A percentile compares a stretch with the other conserved stretches of the same genome.
Evolutionary conservation across 2,797 vertebrate genomes (phyloP).

Genomic region (Momotus momota): DNA sequence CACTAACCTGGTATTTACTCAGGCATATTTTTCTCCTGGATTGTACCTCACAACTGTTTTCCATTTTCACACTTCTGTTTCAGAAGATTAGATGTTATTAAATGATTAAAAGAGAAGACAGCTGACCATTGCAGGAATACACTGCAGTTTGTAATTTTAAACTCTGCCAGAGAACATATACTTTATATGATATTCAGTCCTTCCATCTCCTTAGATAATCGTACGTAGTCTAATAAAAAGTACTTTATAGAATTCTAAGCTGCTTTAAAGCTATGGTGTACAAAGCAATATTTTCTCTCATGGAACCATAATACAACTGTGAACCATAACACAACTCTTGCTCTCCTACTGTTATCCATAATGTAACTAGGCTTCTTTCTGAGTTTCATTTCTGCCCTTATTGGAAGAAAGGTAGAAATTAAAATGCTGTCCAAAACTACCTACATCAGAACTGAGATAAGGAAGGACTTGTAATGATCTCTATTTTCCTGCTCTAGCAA

Average conservation of each 20-base stretch:
- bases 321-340: too few species aligned
- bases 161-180: background rate
- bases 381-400: background rate
- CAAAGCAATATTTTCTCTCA: constrained; percentile 15
- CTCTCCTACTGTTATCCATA: background rate
- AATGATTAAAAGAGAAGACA: background rate
- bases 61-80: background rate
- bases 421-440: background rate
- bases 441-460: background rate
- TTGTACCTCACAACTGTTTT: background rate
- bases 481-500: background rate
- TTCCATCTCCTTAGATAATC: background rate
- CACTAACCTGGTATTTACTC: background rate
- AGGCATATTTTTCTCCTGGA: background rate
- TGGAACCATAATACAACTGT: background rate
- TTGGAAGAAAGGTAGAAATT: background rate
- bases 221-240: constrained; percentile 4
- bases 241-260: background rate
- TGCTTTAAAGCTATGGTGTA: background rate
- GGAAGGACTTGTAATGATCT: background rate
- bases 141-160: background rate
- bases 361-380: background rate
- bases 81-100: background rate
- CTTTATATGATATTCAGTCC: background rate
- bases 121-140: background rate